Evolutionary conservation across 1,140 invertebrate species (phyloP).

Genomic region (Rhopalosiphum padi): DNA sequence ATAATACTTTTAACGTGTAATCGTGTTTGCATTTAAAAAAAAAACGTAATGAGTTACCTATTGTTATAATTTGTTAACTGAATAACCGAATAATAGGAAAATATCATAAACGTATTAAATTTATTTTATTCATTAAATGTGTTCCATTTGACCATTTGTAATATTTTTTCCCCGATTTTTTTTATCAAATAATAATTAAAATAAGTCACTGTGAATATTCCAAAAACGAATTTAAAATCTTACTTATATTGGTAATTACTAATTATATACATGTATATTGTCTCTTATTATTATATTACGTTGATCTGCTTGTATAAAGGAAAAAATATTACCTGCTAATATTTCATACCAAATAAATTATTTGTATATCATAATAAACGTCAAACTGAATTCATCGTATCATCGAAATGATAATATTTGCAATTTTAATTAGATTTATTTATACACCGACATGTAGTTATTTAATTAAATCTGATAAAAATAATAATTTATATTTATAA

Average conservation of each 20-base stretch:
- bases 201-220: not conserved
- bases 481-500: not conserved
- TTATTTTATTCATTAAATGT: not conserved
- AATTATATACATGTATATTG: not conserved
- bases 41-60: not conserved
- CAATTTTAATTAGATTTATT: not conserved
- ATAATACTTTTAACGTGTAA: not conserved
- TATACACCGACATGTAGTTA: not conserved
- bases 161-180: not conserved
- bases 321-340: not conserved
- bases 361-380: not conserved
- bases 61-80: not conserved
- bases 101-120: not conserved
- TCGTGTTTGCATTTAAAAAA: not conserved
- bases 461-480: slow-evolving; percentile 12
- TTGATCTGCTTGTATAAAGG: not conserved
- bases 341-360: not conserved
- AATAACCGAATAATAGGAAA: not conserved
- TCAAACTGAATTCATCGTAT: not conserved
- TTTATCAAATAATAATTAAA: not conserved
- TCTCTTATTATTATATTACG: not conserved
- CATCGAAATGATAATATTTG: not conserved
- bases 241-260: not conserved
- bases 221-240: not conserved
- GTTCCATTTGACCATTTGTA: not conserved